phyloP scores from a whole-genome alignment of 2,113 vertebrate species.

The Epinephelus cyanopodus region DNA sequence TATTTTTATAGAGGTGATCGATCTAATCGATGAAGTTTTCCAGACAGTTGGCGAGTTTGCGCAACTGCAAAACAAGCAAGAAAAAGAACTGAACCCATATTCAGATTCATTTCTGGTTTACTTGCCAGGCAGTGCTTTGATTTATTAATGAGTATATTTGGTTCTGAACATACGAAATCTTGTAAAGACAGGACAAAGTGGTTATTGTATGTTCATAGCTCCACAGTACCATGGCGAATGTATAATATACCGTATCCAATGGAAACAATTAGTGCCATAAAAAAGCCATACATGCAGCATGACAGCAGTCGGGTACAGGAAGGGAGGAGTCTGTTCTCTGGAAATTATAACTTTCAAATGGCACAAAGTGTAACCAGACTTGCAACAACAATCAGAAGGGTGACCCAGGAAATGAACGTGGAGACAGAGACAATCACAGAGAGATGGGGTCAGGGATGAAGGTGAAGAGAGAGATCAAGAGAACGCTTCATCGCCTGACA shows the following conservation, averaged over 20 bases:
- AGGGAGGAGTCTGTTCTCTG: slow-evolving; percentile 33
- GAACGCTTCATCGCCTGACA: slow-evolving; percentile 36
- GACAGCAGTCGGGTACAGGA: slow-evolving; percentile 52
- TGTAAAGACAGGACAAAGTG: slow-evolving; percentile 27
- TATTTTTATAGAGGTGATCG: slow-evolving; percentile 38
- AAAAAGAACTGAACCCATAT: slow-evolving; percentile 16
- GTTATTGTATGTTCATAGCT: slow-evolving; percentile 33
- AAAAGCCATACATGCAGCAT: slow-evolving; percentile 32
- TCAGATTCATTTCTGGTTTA: slow-evolving; percentile 10
- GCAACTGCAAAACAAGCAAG: slow-evolving; percentile 15
- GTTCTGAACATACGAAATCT: neutral
- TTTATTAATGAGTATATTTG: slow-evolving; percentile 24
- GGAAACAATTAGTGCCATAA: slow-evolving; percentile 51
- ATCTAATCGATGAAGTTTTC: slow-evolving; percentile 48
- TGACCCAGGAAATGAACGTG: slow-evolving; percentile 51
- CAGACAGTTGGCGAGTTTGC: slow-evolving; percentile 23
- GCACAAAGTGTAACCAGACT: slow-evolving; percentile 68
- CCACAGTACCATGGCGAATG: slow-evolving; percentile 35
- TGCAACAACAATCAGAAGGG: slow-evolving; percentile 58
- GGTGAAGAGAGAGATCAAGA: slow-evolving; percentile 43
- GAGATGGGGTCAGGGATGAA: slow-evolving; percentile 38
- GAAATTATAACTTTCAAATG: slow-evolving; percentile 56
- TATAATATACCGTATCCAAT: slow-evolving; percentile 38
- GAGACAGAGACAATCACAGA: slow-evolving; percentile 51
- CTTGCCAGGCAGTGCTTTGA: slow-evolving; percentile 19